A percentile compares a stretch with the other conserved stretches of the same genome.
Evolutionary conservation across 2,888 invertebrate genomes (phyloP).

Genomic region (Amphipyra berbera): DNA sequence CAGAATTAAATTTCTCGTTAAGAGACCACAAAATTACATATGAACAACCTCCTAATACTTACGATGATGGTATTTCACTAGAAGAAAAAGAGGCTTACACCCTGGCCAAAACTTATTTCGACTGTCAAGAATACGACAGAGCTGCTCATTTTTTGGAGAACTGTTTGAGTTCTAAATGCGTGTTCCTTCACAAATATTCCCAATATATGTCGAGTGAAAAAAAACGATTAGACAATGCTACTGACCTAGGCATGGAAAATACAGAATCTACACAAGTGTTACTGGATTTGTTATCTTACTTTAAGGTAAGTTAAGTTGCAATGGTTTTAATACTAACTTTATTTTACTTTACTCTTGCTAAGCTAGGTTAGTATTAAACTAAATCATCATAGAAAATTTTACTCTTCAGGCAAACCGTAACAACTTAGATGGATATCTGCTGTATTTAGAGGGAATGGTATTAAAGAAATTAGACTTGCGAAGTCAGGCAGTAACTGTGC

Average conservation of each 20-base stretch:
- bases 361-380: neutral
- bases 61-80: slow-evolving; percentile 83
- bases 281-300: slow-evolving; percentile 82
- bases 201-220: slow-evolving; percentile 97
- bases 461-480: slow-evolving; percentile 95
- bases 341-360: neutral
- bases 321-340: no score
- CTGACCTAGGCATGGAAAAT: slow-evolving; percentile 80
- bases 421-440: slow-evolving; percentile 95
- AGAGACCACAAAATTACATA: slow-evolving; percentile 91
- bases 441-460: slow-evolving; percentile 97
- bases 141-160: slow-evolving; percentile 94
- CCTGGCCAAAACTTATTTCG: slow-evolving; percentile 96
- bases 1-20: slow-evolving; percentile 95
- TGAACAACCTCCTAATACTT: slow-evolving; percentile 82
- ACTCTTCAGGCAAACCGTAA: slow-evolving; percentile 88
- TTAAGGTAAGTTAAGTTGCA: slow-evolving; percentile 73
- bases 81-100: slow-evolving; percentile 93
- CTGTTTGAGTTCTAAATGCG: slow-evolving; percentile 92
- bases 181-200: slow-evolving; percentile 96
- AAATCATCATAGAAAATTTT: neutral
- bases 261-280: slow-evolving; percentile 83
- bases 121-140: slow-evolving; percentile 97
- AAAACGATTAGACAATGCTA: slow-evolving; percentile 94
- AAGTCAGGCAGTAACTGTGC: slow-evolving; percentile 93